phyloP scores from a whole-genome alignment of 2,113 vertebrate genomes.

The Astatotilapia flaviijosephi region DNA sequence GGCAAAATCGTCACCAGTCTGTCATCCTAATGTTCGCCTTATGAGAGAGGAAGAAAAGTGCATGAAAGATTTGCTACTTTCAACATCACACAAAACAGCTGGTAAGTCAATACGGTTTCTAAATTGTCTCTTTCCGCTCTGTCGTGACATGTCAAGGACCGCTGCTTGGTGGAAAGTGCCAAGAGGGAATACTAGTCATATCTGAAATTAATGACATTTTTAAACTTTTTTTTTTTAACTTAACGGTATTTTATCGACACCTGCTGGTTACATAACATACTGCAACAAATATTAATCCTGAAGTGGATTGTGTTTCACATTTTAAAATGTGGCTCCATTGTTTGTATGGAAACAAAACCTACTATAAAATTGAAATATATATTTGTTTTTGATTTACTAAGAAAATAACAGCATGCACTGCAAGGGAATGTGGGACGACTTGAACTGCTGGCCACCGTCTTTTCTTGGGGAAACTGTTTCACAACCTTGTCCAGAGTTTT shows the following conservation, averaged over 20 bases:
- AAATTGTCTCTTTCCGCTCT: neutral
- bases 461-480: slow-evolving; percentile 73
- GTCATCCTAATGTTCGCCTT: slow-evolving; percentile 69
- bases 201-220: neutral
- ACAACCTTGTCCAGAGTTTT: slow-evolving; percentile 78
- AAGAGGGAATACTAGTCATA: neutral
- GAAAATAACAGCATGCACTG: slow-evolving; percentile 66
- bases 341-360: neutral
- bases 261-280: neutral
- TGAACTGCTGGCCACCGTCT: slow-evolving; percentile 86
- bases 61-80: slow-evolving; percentile 12
- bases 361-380: neutral
- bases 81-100: slow-evolving; percentile 6
- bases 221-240: neutral
- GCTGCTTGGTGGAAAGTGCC: neutral
- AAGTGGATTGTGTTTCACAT: neutral
- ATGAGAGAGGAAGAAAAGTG: slow-evolving; percentile 75
- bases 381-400: neutral
- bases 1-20: slow-evolving; percentile 60
- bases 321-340: neutral
- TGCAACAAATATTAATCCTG: neutral
- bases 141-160: neutral
- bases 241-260: neutral
- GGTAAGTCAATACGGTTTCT: slow-evolving; percentile 12
- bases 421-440: slow-evolving; percentile 81